Base-by-base conservation (phyloP, 2,797 vertebrate genomes). In the Syndactyla subalaris region DNA sequence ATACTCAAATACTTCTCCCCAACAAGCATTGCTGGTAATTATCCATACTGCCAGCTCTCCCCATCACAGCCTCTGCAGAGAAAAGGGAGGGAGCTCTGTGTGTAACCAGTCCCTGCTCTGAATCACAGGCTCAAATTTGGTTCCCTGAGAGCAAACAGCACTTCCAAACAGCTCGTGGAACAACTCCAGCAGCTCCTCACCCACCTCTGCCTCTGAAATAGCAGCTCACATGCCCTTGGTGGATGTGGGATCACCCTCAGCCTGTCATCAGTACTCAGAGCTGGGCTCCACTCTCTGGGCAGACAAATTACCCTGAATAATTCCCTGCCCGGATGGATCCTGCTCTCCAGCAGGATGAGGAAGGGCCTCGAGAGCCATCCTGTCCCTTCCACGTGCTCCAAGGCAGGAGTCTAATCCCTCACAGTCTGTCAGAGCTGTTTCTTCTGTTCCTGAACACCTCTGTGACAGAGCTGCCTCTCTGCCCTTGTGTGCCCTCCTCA, bases 311-410 rank as follows among this genome's bases (percentile, higher is more conserved):
- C 46, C 14, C 85, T 38, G 48, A 51, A 22, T 41, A 32, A 65
- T 71, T 61, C 10, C 39, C 3, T 16, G 70, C 19, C 55, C 0
- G 0, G 63, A 2, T 3, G 1, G 76, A 36, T 51, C 17, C 43
- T 43, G n/a, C 66, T 86, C 26, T 29, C 46, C 0, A 1, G 34
- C 54, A 59, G 85, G 61, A 61, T 11, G 30, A 78, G 80, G n/a
- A 59, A 59, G 46, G 12, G 17, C 20, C 72, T 51, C 0, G 0
- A 58, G 78, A 61, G 27, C 14, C 57, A 26, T 17, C 51, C n/a
- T 55, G 75, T 65, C 73, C 77, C 5, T 36, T 36, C 61, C 16
- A 2, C 57, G 20, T 21, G 88, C 82, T 67, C 65, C 79, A 15
- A 30, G 85, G 79, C 85, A 92, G 54, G 54, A 52, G 38, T 57